phyloP scores from a whole-genome alignment of 2,888 invertebrate species.

The Smittia sp. region DNA sequence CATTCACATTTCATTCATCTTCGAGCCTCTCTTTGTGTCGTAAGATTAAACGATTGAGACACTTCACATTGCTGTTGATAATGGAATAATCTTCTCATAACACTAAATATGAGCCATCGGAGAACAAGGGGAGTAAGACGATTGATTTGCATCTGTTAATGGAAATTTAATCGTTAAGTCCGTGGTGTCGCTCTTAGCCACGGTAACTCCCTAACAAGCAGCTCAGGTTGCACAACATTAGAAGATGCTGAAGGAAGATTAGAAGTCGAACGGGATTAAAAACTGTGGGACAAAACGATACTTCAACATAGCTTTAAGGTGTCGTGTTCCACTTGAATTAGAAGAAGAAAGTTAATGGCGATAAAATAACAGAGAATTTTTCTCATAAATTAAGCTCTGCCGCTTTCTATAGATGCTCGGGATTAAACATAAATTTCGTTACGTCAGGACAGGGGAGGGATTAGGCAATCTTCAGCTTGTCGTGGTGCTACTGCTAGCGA shows the following conservation, averaged over 20 bases:
- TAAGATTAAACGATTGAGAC: slow-evolving; percentile 8
- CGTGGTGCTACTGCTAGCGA: no score
- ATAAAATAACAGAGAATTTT: neutral
- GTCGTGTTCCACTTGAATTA: no score
- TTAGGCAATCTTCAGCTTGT: no score
- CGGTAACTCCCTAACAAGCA: neutral
- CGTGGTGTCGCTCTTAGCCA: neutral
- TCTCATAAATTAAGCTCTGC: neutral
- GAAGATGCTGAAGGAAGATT: neutral
- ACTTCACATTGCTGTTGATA: neutral
- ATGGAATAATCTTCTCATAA: neutral
- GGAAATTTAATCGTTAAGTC: slow-evolving; percentile 26
- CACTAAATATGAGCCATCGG: neutral
- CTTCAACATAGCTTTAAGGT: no score
- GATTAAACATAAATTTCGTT: no score
- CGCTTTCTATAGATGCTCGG: neutral
- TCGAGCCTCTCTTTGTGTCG: neutral
- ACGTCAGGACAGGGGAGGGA: no score
- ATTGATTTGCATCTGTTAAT: slow-evolving; percentile 33
- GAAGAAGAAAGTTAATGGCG: neutral
- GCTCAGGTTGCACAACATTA: neutral
- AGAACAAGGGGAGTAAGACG: neutral
- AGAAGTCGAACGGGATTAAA: neutral
- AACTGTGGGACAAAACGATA: neutral
- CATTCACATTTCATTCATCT: neutral